Conservation (phyloP, 2,888 invertebrate genomes). For the Ephialtes manifestator region DNA sequence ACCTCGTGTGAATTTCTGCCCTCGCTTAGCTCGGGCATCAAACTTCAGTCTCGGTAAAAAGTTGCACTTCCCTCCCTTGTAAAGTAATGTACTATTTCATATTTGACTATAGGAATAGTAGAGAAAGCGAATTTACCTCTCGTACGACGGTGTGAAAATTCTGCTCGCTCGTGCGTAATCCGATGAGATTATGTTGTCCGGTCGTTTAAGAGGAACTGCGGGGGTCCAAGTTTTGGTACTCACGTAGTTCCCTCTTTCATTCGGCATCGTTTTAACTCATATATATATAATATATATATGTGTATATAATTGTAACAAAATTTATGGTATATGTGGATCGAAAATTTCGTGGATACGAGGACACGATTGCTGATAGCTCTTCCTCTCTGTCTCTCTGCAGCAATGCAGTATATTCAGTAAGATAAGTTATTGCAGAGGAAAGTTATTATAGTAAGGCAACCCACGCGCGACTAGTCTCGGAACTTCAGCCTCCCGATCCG, state of each 20-base stretch:
- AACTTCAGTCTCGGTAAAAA: too few species aligned
- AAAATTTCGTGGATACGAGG: slow-evolving; percentile 5
- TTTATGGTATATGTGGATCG: slow-evolving; percentile 6
- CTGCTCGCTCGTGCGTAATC: slow-evolving; percentile 69
- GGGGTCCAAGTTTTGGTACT: slow-evolving; percentile 74
- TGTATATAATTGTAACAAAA: slow-evolving; percentile 1
- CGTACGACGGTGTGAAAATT: slow-evolving; percentile 77
- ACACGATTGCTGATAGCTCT: not conserved
- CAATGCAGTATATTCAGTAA: not conserved
- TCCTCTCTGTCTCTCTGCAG: not conserved
- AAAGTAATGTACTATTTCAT: too few species aligned
- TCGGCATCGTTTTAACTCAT: slow-evolving; percentile 41
- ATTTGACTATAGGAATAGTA: not conserved
- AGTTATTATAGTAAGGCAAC: not conserved
- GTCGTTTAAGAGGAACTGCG: slow-evolving; percentile 68
- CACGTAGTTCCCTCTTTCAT: slow-evolving; percentile 36
- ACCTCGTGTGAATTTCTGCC: too few species aligned
- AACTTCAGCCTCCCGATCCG: slow-evolving; percentile 2
- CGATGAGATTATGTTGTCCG: slow-evolving; percentile 78
- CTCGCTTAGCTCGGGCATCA: too few species aligned
- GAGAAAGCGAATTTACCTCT: slow-evolving; percentile 70
- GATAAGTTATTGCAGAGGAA: not conserved
- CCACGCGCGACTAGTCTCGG: slow-evolving; percentile 35
- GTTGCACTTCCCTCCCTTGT: too few species aligned
- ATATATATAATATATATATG: not conserved